phyloP scores from a whole-genome alignment of 2,113 vertebrate species.

The Cettia cetti region DNA sequence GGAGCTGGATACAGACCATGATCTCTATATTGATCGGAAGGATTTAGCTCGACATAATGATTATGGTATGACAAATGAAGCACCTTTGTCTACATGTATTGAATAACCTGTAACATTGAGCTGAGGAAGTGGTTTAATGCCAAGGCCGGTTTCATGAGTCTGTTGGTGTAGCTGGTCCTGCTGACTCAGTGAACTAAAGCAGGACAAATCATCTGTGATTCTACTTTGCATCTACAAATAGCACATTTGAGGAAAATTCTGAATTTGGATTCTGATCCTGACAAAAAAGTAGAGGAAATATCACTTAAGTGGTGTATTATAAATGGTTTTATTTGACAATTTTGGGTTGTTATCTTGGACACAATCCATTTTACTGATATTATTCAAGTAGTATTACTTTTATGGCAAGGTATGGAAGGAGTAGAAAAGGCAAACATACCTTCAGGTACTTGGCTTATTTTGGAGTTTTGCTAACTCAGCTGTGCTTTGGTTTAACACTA shows the following conservation, averaged over 20 bases:
- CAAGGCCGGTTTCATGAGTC: neutral
- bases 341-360: neutral
- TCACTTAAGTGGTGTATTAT: neutral
- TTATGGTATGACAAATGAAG: conserved; percentile 77
- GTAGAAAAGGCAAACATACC: neutral
- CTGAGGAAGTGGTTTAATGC: neutral
- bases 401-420: neutral
- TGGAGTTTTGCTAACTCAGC: neutral
- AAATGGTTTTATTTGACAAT: neutral
- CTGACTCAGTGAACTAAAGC: neutral
- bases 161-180: neutral
- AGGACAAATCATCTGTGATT: neutral
- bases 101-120: neutral
- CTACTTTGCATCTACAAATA: neutral
- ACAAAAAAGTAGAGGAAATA: neutral
- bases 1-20: conserved; percentile 95
- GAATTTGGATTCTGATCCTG: neutral
- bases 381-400: neutral
- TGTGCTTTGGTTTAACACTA: neutral
- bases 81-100: neutral
- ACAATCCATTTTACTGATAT: neutral
- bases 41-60: conserved; percentile 91
- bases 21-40: conserved; percentile 88
- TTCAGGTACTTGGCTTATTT: neutral
- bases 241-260: neutral